Base-by-base conservation (phyloP, 2,113 vertebrate species). In the Oncorhynchus gorbuscha region DNA sequence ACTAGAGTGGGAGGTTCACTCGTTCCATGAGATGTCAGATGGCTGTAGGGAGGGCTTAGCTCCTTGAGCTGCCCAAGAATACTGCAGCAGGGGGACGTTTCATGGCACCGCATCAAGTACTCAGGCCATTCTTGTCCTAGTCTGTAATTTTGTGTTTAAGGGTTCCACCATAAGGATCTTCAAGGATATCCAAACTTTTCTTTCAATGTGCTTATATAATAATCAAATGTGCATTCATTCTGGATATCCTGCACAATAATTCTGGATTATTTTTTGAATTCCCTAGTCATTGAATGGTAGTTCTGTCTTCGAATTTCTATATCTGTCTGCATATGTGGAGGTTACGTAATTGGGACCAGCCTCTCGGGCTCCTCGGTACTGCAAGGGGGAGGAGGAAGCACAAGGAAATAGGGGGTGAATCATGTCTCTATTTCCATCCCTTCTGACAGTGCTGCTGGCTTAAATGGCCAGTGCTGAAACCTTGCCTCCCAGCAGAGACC, bases 401-500 rank as follows among this genome's bases (percentile, higher is more conserved):
- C 66, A 73, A 64, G 61, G 71, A 55, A 62, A 4, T 59, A 39
- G 35, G 39, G 22, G 35, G 73, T 62, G 62, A 71, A 35, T 72
- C 72, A 48, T 76, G 75, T 39, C 70, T 84, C 79, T 78, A 86
- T 84, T 86, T 82, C 69, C 39, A 48, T 35, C 61, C 68, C 71
- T 76, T 75, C 67, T 72, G 76, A 77, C 68, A 24, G 73, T 65
- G 51, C 51, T 83, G 83, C 84, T 86, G 85, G 85, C 59, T 69
- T 67, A 61, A 78, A 77, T 76, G 59, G 20, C 59, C 55, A 24
- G 72, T 68, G 76, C 78, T 81, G 79, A 86, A 86, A 81, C 77
- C 61, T 72, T 55, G 74, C 6, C 59, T 84, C 58, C 64, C 80
- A 45, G 67, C 61, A 80, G 77, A 80, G 66, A 14, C 73, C 77